These are phyloP conservation scores for Aromia moschata DNA, from an alignment of 2,888 invertebrate genomes.

Conservation along the genomic window DNA sequence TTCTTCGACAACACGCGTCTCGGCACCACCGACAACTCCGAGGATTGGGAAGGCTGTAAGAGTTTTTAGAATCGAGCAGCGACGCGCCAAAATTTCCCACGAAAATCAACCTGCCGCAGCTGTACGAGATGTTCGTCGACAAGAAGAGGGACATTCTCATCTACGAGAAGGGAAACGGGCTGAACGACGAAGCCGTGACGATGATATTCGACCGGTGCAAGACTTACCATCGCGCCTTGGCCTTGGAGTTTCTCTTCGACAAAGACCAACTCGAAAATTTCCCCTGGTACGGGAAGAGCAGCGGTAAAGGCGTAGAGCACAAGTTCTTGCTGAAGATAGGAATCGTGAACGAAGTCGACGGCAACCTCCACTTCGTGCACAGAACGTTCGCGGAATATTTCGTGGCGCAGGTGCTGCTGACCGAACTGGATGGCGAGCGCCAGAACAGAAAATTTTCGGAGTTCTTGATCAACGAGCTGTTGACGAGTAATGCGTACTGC, in stretches of 20 bases:
- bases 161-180: neutral
- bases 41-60: neutral
- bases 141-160: neutral
- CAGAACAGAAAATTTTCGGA: neutral
- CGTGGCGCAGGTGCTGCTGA: neutral
- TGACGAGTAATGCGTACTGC: neutral
- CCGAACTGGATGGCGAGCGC: neutral
- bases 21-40: neutral
- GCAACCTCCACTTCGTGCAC: neutral
- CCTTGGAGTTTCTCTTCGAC: neutral
- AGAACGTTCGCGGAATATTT: slow-evolving; percentile 13
- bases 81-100: neutral
- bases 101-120: neutral
- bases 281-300: neutral
- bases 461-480: slow-evolving; percentile 4
- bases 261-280: no score
- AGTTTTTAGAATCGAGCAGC: neutral
- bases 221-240: neutral
- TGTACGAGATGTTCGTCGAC: neutral
- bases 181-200: neutral
- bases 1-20: neutral
- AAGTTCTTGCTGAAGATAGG: neutral
- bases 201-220: neutral
- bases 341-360: neutral
- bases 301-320: neutral